These are phyloP conservation scores for Hololepta plana DNA, from an alignment of 2,888 invertebrate genomes.

Conservation along the genomic window DNA sequence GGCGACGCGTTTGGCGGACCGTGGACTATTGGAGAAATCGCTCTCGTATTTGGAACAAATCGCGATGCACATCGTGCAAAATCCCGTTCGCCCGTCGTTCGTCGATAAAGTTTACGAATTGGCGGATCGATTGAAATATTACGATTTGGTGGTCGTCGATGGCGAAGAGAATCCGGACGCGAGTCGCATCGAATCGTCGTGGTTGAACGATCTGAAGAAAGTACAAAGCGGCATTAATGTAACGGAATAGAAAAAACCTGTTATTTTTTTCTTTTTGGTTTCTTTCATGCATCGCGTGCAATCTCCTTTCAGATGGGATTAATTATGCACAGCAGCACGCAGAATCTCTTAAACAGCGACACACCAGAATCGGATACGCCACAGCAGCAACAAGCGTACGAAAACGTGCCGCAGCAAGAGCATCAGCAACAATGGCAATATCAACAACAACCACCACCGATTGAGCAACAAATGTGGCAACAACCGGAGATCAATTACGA, in stretches of 20 bases:
- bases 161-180: constrained; percentile 13
- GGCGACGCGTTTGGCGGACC: constrained; percentile 58
- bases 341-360: constrained; percentile 14
- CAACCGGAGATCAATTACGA: constrained; percentile 6
- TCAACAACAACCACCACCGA: constrained; percentile 7
- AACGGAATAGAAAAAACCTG: constrained; percentile 12
- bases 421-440: constrained; percentile 10
- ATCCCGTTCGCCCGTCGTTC: constrained; percentile 35
- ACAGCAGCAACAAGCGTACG: constrained; percentile 20
- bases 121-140: constrained; percentile 25
- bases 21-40: constrained; percentile 63
- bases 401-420: constrained; percentile 17
- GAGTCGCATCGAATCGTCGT: constrained; percentile 32
- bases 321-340: constrained; percentile 13
- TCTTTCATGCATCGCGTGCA: constrained; percentile 1
- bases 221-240: constrained; percentile 28
- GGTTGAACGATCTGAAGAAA: constrained; percentile 35
- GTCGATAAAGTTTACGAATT: constrained; percentile 32
- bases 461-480: constrained; percentile 5
- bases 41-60: constrained; percentile 71
- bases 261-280: constrained; percentile 2
- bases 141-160: constrained; percentile 23
- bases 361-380: constrained; percentile 8
- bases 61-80: constrained; percentile 42
- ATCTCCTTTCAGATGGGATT: constrained; percentile 14